Base-by-base conservation (phyloP, 2,888 invertebrate genomes). In the Aproaerema taeniolella region DNA sequence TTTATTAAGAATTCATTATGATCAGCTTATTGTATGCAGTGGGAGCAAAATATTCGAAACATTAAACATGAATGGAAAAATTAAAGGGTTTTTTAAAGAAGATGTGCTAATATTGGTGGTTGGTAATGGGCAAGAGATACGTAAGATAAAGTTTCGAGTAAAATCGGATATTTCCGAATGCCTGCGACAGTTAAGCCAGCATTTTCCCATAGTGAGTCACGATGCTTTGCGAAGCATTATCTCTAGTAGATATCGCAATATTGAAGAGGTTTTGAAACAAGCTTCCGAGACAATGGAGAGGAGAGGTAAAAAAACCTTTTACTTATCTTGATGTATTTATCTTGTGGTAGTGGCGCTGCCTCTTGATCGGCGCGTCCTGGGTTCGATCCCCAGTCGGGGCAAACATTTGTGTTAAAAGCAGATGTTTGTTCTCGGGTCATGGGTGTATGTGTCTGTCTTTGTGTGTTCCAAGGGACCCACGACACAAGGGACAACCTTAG, bases 121-220 rank as follows among this genome's bases (percentile, higher is more conserved):
- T 31, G 12, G 26, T 3, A 28, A 12, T 20, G 32, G 13, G 12
- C 7, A 26, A 10, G 39, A 82, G 79, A 51, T 76, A 0, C 52
- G 77, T 20, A 85, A 81, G 67, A 58, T 85, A 24, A 83, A 74
- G 44, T 81, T 83, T 55, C 68, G 67, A 67, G 55, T 85, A 31
- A 67, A 62, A 50, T 35, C 39, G 0, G 58, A 76, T 41, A 41
- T 59, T 13, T 16, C 26, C 1, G 45, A 60, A 24, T 69, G 65
- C 39, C 47, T 78, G 11, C 39, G 63, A 37, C 55, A 47, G 32
- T 55, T 85, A 8, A 54, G 61, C 5, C 46, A 60, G 42, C 58
- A 68, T 49, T 73, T 83, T 43, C 72, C 79, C 5, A 53, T 85
- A 0, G 26, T 67, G 9, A 56, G 53, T 15, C 67, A 74, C 36